Percentiles rank a stretch among this genome's conserved stretches.
phyloP scores from a whole-genome alignment of 2,888 invertebrate species.

The Drosophila pseudotakahashii region DNA sequence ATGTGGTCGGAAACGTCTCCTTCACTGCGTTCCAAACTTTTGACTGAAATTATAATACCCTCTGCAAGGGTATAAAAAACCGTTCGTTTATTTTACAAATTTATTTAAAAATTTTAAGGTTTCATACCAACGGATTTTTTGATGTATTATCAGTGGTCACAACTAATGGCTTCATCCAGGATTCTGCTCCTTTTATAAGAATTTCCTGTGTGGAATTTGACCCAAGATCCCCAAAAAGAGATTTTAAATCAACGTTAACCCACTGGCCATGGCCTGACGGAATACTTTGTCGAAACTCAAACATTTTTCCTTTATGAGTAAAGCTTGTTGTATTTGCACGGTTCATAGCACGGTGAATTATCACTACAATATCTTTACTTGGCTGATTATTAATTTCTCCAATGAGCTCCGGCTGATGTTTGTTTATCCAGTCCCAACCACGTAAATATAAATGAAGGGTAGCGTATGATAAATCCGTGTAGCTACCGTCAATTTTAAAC shows the following conservation, averaged over 20 bases:
- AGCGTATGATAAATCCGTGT: slow-evolving; percentile 78
- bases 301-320: slow-evolving; percentile 79
- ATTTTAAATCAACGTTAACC: slow-evolving; percentile 90
- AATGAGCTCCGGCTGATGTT: slow-evolving; percentile 67
- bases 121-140: slow-evolving; percentile 84
- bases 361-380: slow-evolving; percentile 74
- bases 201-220: slow-evolving; percentile 90
- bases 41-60: too few species aligned
- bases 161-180: slow-evolving; percentile 87
- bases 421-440: slow-evolving; percentile 81
- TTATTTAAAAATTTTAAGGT: background rate
- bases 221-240: slow-evolving; percentile 86
- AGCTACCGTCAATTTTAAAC: slow-evolving; percentile 78
- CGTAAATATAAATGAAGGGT: slow-evolving; percentile 82
- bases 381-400: slow-evolving; percentile 41
- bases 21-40: too few species aligned
- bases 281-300: slow-evolving; percentile 79
- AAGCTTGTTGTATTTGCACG: slow-evolving; percentile 68
- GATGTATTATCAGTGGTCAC: slow-evolving; percentile 86
- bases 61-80: too few species aligned
- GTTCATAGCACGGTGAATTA: slow-evolving; percentile 75
- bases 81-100: background rate
- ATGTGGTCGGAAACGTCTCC: too few species aligned
- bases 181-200: slow-evolving; percentile 89
- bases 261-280: slow-evolving; percentile 85